Evolutionary conservation across 2,113 vertebrate species (phyloP).

Genomic region (Tiliqua scincoides): DNA sequence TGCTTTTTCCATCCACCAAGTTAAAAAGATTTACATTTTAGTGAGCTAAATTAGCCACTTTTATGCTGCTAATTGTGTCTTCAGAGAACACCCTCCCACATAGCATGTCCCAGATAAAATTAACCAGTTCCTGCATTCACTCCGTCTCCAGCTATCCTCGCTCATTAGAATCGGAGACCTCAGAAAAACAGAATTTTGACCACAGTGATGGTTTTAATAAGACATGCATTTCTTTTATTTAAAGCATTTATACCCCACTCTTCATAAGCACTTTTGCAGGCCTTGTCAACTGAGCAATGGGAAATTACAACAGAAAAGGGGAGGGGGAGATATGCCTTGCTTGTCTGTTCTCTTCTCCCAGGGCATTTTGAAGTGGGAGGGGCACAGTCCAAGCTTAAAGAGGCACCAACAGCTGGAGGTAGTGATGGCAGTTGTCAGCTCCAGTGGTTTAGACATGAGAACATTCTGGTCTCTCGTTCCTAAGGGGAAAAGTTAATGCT

Average conservation of each 20-base stretch:
- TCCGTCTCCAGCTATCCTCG: background rate
- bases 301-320: too few species aligned
- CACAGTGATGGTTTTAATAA: background rate
- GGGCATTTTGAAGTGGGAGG: too few species aligned
- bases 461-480: background rate
- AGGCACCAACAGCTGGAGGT: too few species aligned
- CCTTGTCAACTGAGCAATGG: too few species aligned
- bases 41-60: constrained; percentile 10
- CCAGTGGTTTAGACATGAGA: background rate
- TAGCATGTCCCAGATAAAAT: constrained; percentile 1
- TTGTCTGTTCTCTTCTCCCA: too few species aligned
- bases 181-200: background rate
- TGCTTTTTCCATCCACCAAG: background rate
- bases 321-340: too few species aligned
- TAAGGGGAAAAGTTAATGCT: background rate
- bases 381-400: too few species aligned
- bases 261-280: too few species aligned
- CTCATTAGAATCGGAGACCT: background rate
- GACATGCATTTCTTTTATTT: background rate
- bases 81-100: background rate
- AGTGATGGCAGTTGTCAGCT: background rate
- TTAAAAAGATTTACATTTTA: constrained; percentile 24
- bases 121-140: background rate
- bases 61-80: constrained; percentile 12
- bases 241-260: too few species aligned